These are phyloP conservation scores for Pachymerium ferrugineum DNA, from an alignment of 2,888 invertebrate genomes.

Conservation along the genomic window DNA sequence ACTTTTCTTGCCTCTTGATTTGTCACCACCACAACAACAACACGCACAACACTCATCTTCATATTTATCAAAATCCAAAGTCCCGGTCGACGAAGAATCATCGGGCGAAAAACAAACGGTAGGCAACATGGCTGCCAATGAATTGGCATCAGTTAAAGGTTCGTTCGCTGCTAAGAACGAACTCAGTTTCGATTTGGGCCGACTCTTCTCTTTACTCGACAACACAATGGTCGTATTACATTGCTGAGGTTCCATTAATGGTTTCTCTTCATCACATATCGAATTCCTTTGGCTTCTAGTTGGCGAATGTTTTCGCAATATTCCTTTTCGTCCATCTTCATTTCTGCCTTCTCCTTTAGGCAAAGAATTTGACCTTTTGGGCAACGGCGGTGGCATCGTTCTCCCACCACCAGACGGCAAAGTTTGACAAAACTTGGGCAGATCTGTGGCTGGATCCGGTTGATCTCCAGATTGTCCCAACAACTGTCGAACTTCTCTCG, in stretches of 20 bases:
- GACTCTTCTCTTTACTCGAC: not conserved
- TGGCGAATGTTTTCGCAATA: slow-evolving; percentile 58
- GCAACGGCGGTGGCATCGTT: slow-evolving; percentile 51
- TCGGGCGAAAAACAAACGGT: not conserved
- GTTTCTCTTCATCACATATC: not conserved
- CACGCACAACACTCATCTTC: not conserved
- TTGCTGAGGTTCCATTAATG: not conserved
- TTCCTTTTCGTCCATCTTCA: slow-evolving; percentile 60
- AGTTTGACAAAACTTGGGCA: slow-evolving; percentile 61
- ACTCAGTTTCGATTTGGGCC: not conserved
- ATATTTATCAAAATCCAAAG: not conserved
- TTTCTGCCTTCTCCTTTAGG: slow-evolving; percentile 53
- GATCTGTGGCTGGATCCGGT: slow-evolving; percentile 81
- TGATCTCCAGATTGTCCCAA: slow-evolving; percentile 49
- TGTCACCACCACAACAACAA: slow-evolving; percentile 28
- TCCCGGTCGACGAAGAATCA: not conserved
- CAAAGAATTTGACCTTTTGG: slow-evolving; percentile 64
- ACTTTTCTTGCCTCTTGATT: slow-evolving; percentile 58
- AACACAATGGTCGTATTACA: slow-evolving; percentile 28
- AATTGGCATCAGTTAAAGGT: not conserved
- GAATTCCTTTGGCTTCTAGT: slow-evolving; percentile 37
- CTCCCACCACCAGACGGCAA: slow-evolving; percentile 34
- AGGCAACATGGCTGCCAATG: not conserved
- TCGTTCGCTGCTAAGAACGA: not conserved
- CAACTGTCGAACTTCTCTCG: slow-evolving; percentile 72